These are phyloP conservation scores for Hylomyscus alleni DNA, from an alignment of 2,797 vertebrate species.

Conservation along the genomic window DNA sequence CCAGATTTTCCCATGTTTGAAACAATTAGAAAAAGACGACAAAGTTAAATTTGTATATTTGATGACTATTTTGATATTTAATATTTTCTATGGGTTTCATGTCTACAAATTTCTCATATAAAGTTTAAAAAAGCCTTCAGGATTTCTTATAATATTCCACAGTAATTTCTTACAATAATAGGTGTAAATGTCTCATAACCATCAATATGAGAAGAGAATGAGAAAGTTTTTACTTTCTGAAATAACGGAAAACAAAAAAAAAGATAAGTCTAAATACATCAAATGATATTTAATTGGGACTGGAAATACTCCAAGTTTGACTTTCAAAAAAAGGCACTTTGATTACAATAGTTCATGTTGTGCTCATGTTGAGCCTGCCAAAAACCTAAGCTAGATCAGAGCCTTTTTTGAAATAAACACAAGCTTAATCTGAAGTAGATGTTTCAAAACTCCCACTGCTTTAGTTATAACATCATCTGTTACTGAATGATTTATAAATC, in stretches of 20 bases:
- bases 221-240: constrained; percentile 49
- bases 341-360: constrained; percentile 90
- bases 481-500: constrained; percentile 92
- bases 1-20: constrained; percentile 66
- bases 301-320: constrained; percentile 91
- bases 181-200: constrained; percentile 69
- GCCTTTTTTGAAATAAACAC: constrained; percentile 91
- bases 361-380: constrained; percentile 91
- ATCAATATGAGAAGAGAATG: constrained; percentile 81
- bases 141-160: constrained; percentile 69
- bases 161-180: constrained; percentile 69
- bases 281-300: constrained; percentile 91
- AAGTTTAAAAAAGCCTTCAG: constrained; percentile 32
- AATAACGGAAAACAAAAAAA: not conserved
- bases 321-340: constrained; percentile 90
- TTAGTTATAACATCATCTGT: constrained; percentile 92
- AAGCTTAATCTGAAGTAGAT: constrained; percentile 91
- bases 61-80: constrained; percentile 56
- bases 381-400: constrained; percentile 91
- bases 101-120: constrained; percentile 18
- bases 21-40: constrained; percentile 23
- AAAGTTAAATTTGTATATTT: constrained; percentile 16
- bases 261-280: constrained; percentile 86
- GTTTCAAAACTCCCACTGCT: constrained; percentile 92
- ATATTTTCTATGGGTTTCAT: not conserved